Evolutionary conservation across 2,113 vertebrate species (phyloP).

Genomic region (Microtus oregoni): DNA sequence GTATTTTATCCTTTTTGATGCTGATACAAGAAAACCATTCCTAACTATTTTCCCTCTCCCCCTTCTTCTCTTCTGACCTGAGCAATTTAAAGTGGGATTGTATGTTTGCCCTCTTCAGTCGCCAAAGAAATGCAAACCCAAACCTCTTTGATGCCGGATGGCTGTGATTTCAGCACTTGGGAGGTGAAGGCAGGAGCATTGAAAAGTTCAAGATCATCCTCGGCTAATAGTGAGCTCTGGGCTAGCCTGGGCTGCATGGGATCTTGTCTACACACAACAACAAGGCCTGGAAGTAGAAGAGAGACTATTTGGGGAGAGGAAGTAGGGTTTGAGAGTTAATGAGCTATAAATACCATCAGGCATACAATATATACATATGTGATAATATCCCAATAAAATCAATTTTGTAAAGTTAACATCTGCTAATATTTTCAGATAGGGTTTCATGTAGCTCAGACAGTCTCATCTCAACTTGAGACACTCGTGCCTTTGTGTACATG

Average conservation of each 20-base stretch:
- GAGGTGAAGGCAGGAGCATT: background rate
- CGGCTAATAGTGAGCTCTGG: background rate
- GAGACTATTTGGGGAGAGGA: background rate
- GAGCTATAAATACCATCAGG: background rate
- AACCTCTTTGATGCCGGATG: background rate
- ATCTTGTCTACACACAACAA: background rate
- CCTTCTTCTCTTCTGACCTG: background rate
- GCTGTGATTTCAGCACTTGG: background rate
- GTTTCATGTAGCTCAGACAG: background rate
- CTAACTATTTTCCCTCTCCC: background rate
- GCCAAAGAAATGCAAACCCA: background rate
- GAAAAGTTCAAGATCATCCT: background rate
- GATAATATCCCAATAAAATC: background rate
- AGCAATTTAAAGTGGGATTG: background rate
- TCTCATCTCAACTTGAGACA: background rate
- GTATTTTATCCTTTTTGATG: background rate
- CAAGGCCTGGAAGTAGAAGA: background rate
- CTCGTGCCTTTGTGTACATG: too few relatives aligned
- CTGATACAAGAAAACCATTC: background rate
- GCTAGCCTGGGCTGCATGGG: background rate
- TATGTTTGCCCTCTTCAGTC: background rate
- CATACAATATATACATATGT: background rate
- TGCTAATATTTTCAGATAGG: too few relatives aligned
- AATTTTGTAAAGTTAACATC: background rate
- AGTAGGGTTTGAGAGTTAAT: background rate